Evolutionary conservation across 2,888 invertebrate genomes (phyloP), one percentile per base, ranked within the genome.

Genomic region (Scaptodrosophila latifasciaeformis): DNA sequence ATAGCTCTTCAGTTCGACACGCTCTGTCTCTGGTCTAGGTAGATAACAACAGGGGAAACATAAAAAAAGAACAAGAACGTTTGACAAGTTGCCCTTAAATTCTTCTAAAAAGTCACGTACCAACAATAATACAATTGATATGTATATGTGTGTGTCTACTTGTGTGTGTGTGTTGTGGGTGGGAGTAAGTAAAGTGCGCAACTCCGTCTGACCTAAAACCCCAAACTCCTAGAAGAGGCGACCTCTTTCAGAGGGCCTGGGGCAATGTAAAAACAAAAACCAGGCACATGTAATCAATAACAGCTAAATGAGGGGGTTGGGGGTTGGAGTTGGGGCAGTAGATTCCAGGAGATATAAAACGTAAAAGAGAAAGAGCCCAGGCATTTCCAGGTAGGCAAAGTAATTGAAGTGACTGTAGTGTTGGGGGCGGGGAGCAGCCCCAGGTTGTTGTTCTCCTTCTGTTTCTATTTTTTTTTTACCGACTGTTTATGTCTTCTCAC

Each of bases 71-170:
- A 24, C 3, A 24, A 3, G 24, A 24, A 7, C 24, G 7, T 5
- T 24, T 24, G 24, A 24, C 66, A 57, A 34, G 65, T 64, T 30
- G 35, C 59, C 46, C 52, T 52, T 54, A 45, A 61, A 54, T 56
- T 66, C 59, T 58, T 64, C 64, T 76, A 59, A 70, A 79, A 77
- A 77, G 70, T 74, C 72, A 74, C 72, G 72, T 74, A 65, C 56
- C 37, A 48, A 39, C 29, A 48, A 47, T 45, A n/a, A n/a, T n/a
- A n/a, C n/a, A n/a, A n/a, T n/a, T n/a, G n/a, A n/a, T n/a, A n/a
- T n/a, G n/a, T n/a, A n/a, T n/a, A n/a, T n/a, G n/a, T n/a, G n/a
- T n/a, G n/a, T n/a, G n/a, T n/a, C n/a, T n/a, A n/a, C n/a, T n/a
- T n/a, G n/a, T n/a, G n/a, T n/a, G n/a, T n/a, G n/a, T n/a, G n/a